A percentile compares a stretch with the other conserved stretches of the same genome.
These are phyloP conservation scores for Pachyuromys duprasi DNA, from an alignment of 2,797 vertebrate species.

Conservation along the genomic window DNA sequence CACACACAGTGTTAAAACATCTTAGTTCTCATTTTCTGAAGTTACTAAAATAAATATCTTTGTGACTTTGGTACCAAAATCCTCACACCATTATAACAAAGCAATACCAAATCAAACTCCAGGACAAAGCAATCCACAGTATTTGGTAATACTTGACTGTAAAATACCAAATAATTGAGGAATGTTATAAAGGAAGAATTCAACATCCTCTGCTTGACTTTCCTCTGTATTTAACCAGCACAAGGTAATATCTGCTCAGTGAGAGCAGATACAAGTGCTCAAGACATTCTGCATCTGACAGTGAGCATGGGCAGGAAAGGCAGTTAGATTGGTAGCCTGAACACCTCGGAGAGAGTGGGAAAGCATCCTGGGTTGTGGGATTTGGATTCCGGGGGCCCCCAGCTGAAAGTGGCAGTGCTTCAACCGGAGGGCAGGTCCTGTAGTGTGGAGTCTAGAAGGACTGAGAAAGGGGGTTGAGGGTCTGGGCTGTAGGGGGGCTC, in stretches of 20 bases:
- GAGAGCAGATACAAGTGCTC: not conserved
- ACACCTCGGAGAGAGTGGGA: not conserved
- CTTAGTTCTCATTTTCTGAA: not conserved
- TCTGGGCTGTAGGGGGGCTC: too few species aligned
- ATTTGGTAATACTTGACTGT: not conserved
- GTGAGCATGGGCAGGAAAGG: not conserved
- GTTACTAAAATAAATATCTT: not conserved
- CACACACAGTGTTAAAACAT: not conserved
- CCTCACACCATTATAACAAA: not conserved
- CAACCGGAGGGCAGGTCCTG: not conserved
- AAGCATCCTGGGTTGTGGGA: not conserved
- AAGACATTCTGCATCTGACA: fast-evolving
- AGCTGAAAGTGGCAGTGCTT: not conserved
- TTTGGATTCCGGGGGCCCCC: not conserved
- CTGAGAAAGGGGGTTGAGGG: not conserved
- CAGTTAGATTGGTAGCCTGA: not conserved
- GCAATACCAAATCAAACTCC: not conserved
- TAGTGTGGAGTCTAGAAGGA: not conserved
- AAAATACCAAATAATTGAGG: not conserved
- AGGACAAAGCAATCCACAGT: not conserved
- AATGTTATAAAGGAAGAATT: not conserved
- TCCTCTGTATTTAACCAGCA: not conserved
- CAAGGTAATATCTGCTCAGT: not conserved
- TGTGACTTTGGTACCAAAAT: not conserved
- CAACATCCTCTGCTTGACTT: not conserved